phyloP scores from a whole-genome alignment of 2,888 invertebrate genomes.

The Dicyrtomina minuta region DNA sequence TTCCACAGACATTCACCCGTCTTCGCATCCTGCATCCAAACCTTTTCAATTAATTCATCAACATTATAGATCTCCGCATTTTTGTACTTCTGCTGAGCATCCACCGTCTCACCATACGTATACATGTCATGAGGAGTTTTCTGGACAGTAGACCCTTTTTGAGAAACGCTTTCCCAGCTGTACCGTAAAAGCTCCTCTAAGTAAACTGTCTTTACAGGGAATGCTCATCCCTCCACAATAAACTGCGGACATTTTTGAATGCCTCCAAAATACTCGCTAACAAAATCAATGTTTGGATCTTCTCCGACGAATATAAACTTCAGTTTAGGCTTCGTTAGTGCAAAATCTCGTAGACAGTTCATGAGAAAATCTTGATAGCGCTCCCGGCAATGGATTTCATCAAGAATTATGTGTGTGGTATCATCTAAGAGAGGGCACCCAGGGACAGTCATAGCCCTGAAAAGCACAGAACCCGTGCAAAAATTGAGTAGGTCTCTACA shows the following conservation, averaged over 20 bases:
- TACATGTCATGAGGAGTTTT: neutral
- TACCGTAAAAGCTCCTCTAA: constrained; percentile 38
- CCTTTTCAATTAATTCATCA: too few relatives aligned
- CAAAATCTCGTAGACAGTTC: constrained; percentile 76
- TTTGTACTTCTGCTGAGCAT: neutral
- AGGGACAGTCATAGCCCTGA: too few relatives aligned
- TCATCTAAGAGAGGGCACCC: too few relatives aligned
- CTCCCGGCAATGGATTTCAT: too few relatives aligned
- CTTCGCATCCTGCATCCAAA: too few relatives aligned
- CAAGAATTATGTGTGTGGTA: too few relatives aligned
- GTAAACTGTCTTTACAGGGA: constrained; percentile 49
- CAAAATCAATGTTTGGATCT: too few relatives aligned
- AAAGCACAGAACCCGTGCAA: constrained; percentile 87
- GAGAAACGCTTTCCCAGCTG: neutral
- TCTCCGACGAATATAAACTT: constrained; percentile 93
- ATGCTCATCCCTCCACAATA: neutral
- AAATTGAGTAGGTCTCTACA: constrained; percentile 76
- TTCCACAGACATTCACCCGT: constrained; percentile 41
- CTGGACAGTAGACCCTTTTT: neutral
- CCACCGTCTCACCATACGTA: neutral
- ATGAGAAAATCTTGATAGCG: constrained; percentile 91
- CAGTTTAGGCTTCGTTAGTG: constrained; percentile 66
- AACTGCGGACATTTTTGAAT: constrained; percentile 60
- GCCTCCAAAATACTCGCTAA: constrained; percentile 78
- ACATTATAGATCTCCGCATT: constrained; percentile 25